Conservation (phyloP, 2,888 invertebrate species). For the Mimachlamys varia region DNA sequence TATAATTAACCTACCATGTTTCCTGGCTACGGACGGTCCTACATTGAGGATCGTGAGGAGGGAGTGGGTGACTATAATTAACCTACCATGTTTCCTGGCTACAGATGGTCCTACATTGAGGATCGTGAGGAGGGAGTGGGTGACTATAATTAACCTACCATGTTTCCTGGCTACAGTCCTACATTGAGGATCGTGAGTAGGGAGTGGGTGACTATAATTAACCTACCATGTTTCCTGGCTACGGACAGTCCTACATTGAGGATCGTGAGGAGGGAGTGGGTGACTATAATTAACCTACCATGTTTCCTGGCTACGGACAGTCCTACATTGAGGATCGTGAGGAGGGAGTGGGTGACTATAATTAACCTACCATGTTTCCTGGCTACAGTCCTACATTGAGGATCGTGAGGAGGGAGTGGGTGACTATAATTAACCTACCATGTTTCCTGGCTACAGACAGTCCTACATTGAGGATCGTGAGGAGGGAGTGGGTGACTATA, state of each 20-base stretch:
- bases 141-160: no score
- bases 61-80: constrained; percentile 90
- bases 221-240: constrained; percentile 90
- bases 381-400: constrained; percentile 93
- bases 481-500: constrained; percentile 90
- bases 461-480: constrained; percentile 91
- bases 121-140: constrained; percentile 89
- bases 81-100: constrained; percentile 90
- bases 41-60: constrained; percentile 90
- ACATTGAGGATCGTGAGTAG: constrained; percentile 90
- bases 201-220: constrained; percentile 90
- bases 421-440: no score
- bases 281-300: no score
- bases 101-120: constrained; percentile 93
- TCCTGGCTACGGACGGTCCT: constrained; percentile 93
- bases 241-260: constrained; percentile 93
- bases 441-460: constrained; percentile 92
- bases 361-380: no score
- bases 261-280: constrained; percentile 89
- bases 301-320: constrained; percentile 92
- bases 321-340: constrained; percentile 91
- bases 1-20: no score
- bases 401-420: constrained; percentile 89
- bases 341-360: constrained; percentile 90
- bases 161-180: constrained; percentile 92